These are phyloP conservation scores for Timema podura DNA, from an alignment of 2,888 invertebrate species.

Conservation along the genomic window DNA sequence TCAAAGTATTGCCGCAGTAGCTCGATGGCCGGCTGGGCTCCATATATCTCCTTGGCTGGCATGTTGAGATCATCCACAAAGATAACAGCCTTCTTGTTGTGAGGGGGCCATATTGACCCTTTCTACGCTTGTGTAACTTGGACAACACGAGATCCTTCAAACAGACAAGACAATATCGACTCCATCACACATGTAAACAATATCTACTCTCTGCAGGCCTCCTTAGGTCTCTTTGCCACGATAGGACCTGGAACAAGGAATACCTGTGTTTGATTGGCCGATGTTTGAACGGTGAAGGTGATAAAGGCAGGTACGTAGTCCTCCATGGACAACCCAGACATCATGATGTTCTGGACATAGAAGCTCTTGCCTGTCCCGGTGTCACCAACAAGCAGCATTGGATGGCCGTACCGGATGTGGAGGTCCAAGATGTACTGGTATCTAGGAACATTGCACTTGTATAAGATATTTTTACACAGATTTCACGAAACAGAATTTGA, in stretches of 20 bases:
- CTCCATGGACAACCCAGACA: constrained; percentile 64
- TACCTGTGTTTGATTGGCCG: constrained; percentile 46
- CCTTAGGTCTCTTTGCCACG: neutral
- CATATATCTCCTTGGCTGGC: constrained; percentile 78
- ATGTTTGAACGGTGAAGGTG: constrained; percentile 78
- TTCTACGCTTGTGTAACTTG: constrained; percentile 63
- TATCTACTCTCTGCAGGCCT: neutral
- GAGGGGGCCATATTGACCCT: constrained; percentile 74
- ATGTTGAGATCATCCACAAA: constrained; percentile 88
- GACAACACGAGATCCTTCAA: constrained; percentile 61
- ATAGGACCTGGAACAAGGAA: no score
- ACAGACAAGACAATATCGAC: neutral
- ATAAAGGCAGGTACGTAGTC: constrained; percentile 71
- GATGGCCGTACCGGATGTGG: constrained; percentile 66
- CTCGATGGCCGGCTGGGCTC: constrained; percentile 83
- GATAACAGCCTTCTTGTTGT: constrained; percentile 66
- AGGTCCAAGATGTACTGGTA: constrained; percentile 69
- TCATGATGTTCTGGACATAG: constrained; percentile 67
- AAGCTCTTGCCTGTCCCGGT: constrained; percentile 87
- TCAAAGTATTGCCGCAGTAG: constrained; percentile 77
- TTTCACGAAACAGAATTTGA: no score
- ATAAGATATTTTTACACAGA: no score
- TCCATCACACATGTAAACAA: neutral
- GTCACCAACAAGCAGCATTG: constrained; percentile 72
- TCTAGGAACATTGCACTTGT: constrained; percentile 50